Evolutionary conservation across 2,888 invertebrate species (phyloP).

Genomic region (Melanargia galathea): DNA sequence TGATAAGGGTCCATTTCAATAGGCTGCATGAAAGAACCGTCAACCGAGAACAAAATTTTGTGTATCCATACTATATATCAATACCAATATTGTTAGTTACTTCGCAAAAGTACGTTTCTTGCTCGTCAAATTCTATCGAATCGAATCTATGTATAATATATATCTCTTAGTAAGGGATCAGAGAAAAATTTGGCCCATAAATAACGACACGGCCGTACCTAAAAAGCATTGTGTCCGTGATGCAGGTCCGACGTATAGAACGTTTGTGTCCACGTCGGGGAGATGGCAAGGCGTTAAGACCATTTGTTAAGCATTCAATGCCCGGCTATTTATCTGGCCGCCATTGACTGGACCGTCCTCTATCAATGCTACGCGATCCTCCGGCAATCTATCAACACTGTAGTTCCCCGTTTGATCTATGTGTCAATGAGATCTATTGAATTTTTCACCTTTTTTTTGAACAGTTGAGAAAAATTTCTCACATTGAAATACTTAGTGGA

Average conservation of each 20-base stretch:
- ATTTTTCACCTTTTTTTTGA: conserved; percentile 17
- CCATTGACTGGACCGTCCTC: conserved; percentile 64
- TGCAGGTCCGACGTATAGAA: conserved; percentile 62
- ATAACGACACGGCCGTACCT: conserved; percentile 51
- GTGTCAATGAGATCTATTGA: conserved; percentile 31
- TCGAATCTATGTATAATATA: conserved; percentile 4
- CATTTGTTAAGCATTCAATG: conserved; percentile 74
- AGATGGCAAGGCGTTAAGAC: conserved; percentile 51
- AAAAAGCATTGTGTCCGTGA: conserved; percentile 58
- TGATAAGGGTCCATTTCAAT: no score
- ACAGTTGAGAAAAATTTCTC: neutral
- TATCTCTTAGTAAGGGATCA: conserved; percentile 27
- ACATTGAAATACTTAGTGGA: neutral
- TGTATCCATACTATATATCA: no score
- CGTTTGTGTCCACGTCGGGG: conserved; percentile 56
- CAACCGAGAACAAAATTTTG: no score
- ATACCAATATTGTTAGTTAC: neutral
- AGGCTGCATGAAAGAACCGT: no score
- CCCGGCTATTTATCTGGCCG: conserved; percentile 62
- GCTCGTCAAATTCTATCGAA: conserved; percentile 7
- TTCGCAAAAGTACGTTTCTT: neutral
- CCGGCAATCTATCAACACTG: conserved; percentile 58
- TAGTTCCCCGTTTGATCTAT: conserved; percentile 46
- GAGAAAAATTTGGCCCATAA: conserved; percentile 49
- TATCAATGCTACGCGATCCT: conserved; percentile 60